These are phyloP conservation scores for Ceyx erithaca DNA, from an alignment of 2,797 vertebrate genomes.

Conservation along the genomic window DNA sequence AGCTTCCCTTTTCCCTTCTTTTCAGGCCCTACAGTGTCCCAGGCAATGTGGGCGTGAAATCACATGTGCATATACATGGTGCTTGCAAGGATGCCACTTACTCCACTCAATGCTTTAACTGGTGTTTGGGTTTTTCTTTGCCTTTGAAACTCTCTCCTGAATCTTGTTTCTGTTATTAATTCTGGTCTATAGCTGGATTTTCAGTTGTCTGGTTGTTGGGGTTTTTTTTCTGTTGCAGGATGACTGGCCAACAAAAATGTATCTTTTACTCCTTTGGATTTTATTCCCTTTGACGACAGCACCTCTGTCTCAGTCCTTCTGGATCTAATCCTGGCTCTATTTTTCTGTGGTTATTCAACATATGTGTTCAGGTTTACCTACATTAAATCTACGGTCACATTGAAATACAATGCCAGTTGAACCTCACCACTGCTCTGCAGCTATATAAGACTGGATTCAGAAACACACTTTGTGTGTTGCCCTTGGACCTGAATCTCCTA, in stretches of 20 bases:
- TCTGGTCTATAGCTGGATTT: background rate
- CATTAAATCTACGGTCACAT: background rate
- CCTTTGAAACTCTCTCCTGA: background rate
- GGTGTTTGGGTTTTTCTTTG: background rate
- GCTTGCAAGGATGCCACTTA: background rate
- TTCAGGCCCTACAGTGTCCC: background rate
- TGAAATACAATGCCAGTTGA: background rate
- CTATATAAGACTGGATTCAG: background rate
- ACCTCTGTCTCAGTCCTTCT: background rate
- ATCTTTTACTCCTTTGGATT: background rate
- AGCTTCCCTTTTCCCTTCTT: background rate
- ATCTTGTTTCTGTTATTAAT: background rate
- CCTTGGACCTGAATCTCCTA: too few species aligned
- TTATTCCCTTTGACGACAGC: background rate
- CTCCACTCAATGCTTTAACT: background rate
- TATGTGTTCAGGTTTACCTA: background rate
- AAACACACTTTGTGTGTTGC: background rate
- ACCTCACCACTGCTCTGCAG: background rate
- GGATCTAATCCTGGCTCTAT: background rate
- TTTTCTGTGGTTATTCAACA: background rate
- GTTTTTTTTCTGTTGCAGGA: background rate
- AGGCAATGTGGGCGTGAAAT: background rate
- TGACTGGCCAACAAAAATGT: background rate
- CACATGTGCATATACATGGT: accelerated
- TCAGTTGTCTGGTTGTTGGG: background rate